These are phyloP conservation scores for Apeltes quadracus DNA, from an alignment of 2,113 vertebrate genomes.

Conservation along the genomic window DNA sequence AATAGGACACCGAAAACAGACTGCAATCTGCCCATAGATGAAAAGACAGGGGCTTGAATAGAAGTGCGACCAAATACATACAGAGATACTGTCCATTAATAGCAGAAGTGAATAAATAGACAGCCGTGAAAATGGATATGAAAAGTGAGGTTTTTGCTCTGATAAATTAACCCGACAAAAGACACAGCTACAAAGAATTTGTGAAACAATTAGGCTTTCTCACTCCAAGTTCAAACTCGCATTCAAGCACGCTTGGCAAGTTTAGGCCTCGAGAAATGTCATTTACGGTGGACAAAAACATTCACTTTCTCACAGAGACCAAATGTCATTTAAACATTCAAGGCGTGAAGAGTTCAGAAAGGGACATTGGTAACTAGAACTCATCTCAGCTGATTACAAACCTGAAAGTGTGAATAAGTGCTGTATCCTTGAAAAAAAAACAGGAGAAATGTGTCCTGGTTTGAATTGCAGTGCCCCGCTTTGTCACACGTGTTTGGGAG, in stretches of 20 bases:
- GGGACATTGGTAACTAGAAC: not conserved
- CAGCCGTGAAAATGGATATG: slow-evolving; percentile 72
- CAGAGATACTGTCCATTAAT: slow-evolving; percentile 74
- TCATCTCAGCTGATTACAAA: slow-evolving; percentile 10
- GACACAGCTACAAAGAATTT: slow-evolving; percentile 35
- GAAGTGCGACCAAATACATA: slow-evolving; percentile 72
- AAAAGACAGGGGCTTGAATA: slow-evolving; percentile 66
- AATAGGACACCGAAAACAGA: slow-evolving; percentile 73
- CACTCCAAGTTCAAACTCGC: slow-evolving; percentile 18
- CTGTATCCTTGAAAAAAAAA: slow-evolving; percentile 9
- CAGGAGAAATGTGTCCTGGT: slow-evolving; percentile 13
- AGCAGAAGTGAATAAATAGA: slow-evolving; percentile 59
- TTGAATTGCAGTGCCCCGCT: slow-evolving; percentile 13
- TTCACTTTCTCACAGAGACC: slow-evolving; percentile 6
- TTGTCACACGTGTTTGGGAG: slow-evolving; percentile 29
- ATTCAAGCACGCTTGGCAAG: not conserved
- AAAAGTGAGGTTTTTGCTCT: slow-evolving; percentile 58
- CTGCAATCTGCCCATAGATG: slow-evolving; percentile 71
- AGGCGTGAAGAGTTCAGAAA: not conserved
- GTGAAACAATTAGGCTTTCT: slow-evolving; percentile 46
- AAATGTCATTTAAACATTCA: not conserved
- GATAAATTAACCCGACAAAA: slow-evolving; percentile 65
- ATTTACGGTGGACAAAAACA: slow-evolving; percentile 3
- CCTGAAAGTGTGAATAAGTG: slow-evolving; percentile 16
- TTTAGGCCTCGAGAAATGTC: slow-evolving; percentile 2